Conservation (phyloP, 2,888 invertebrate species). For the Drosophila barbarae region DNA sequence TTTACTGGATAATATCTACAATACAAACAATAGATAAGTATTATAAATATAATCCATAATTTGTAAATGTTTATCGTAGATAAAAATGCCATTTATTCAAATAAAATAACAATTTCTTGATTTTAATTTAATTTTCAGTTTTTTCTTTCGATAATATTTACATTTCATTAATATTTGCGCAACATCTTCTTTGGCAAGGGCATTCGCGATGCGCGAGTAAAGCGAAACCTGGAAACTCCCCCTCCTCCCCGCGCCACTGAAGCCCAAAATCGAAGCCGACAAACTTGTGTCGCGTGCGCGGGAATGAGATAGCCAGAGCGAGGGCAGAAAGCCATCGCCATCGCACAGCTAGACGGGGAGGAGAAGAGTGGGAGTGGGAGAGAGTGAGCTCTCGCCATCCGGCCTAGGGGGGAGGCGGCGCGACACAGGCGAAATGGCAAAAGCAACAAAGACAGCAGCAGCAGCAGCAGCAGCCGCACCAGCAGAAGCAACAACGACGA, state of each 20-base stretch:
- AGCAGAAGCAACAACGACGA: conserved; percentile 33
- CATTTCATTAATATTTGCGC: too few relatives aligned
- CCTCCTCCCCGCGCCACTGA: not conserved
- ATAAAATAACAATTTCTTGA: not conserved
- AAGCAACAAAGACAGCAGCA: conserved; percentile 34
- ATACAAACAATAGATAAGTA: too few relatives aligned
- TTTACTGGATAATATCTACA: not conserved
- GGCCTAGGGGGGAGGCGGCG: not conserved
- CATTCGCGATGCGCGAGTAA: conserved; percentile 5
- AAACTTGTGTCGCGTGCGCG: conserved; percentile 27
- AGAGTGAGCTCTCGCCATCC: conserved; percentile 14
- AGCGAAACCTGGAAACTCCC: not conserved
- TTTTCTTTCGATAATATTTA: too few relatives aligned
- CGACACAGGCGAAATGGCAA: not conserved
- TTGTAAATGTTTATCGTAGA: too few relatives aligned
- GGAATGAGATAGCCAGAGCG: conserved; percentile 25
- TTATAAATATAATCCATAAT: too few relatives aligned
- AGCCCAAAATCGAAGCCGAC: conserved; percentile 34
- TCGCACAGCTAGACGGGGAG: conserved; percentile 8
- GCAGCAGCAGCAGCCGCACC: conserved; percentile 15
- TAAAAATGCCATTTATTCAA: too few relatives aligned
- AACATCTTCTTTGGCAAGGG: conserved; percentile 4
- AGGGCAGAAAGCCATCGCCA: conserved; percentile 11
- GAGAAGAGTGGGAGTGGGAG: not conserved
- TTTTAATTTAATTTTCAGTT: not conserved